Evolutionary conservation across 2,797 vertebrate genomes (phyloP).

Genomic region (Iguana delicatissima): DNA sequence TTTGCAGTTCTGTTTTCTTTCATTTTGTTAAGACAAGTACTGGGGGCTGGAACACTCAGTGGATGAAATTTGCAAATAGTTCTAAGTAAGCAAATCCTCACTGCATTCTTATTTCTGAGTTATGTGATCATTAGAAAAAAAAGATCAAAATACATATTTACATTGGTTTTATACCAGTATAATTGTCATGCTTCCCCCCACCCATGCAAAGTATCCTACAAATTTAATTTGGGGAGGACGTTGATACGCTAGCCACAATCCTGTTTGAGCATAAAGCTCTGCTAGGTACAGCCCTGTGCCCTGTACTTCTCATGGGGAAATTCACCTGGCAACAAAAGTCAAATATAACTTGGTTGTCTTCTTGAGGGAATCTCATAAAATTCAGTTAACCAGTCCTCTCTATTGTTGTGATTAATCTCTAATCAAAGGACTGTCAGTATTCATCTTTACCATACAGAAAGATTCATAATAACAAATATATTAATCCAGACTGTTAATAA

Average conservation of each 20-base stretch:
- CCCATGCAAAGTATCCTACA: no score
- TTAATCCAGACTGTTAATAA: neutral
- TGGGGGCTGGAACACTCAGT: fast-evolving
- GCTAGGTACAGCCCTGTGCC: no score
- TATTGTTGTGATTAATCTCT: neutral
- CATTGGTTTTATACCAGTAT: neutral
- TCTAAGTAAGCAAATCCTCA: neutral
- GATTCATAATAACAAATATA: neutral
- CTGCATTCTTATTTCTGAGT: neutral
- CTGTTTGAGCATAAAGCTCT: no score
- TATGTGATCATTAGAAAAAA: neutral
- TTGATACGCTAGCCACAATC: no score
- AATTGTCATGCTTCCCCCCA: neutral
- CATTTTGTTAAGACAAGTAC: neutral
- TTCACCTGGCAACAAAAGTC: neutral
- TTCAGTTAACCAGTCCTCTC: neutral
- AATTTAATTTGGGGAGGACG: neutral
- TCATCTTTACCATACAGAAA: neutral
- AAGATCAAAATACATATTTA: neutral
- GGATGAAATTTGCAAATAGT: neutral
- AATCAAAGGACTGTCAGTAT: neutral
- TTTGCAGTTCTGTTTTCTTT: neutral
- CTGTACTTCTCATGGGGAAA: no score
- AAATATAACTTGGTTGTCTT: neutral
- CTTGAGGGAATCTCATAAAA: neutral